Conservation (phyloP, 2,797 vertebrate genomes). For the Odontamblyopus lacepedii region DNA sequence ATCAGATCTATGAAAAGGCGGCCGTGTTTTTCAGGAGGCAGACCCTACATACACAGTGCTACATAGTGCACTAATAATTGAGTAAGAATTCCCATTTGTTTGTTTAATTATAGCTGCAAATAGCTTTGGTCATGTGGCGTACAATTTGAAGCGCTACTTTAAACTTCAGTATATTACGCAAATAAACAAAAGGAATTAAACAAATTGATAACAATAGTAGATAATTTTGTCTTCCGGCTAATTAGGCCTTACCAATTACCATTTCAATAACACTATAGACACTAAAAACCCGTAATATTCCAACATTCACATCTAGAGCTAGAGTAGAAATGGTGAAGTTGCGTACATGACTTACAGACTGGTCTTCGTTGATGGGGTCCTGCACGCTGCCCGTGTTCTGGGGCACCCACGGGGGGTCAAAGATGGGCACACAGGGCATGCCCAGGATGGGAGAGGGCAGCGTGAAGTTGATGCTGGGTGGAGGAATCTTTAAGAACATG, state of each 20-base stretch:
- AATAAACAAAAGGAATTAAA: background rate
- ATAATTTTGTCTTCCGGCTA: background rate
- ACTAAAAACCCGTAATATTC: background rate
- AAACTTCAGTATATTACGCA: background rate
- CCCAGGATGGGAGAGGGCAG: slow-evolving; percentile 97
- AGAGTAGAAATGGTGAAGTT: background rate
- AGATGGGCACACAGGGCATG: slow-evolving; percentile 99
- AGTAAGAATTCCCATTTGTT: background rate
- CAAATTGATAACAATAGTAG: background rate
- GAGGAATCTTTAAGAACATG: slow-evolving; percentile 84
- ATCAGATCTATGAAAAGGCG: too few species aligned
- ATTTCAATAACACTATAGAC: background rate
- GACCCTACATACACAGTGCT: background rate
- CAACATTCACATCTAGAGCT: background rate
- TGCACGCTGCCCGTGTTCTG: slow-evolving; percentile 95
- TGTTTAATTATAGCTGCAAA: background rate
- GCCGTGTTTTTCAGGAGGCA: too few species aligned
- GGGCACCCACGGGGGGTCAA: slow-evolving; percentile 97
- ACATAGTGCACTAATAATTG: background rate
- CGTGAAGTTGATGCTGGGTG: slow-evolving; percentile 99
- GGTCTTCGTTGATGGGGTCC: slow-evolving; percentile 97
- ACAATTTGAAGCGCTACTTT: background rate
- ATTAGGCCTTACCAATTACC: background rate
- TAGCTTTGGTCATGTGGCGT: background rate
- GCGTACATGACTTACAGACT: slow-evolving; percentile 86